These are phyloP conservation scores for Venusia cambrica DNA, from an alignment of 2,888 invertebrate genomes.

Conservation along the genomic window DNA sequence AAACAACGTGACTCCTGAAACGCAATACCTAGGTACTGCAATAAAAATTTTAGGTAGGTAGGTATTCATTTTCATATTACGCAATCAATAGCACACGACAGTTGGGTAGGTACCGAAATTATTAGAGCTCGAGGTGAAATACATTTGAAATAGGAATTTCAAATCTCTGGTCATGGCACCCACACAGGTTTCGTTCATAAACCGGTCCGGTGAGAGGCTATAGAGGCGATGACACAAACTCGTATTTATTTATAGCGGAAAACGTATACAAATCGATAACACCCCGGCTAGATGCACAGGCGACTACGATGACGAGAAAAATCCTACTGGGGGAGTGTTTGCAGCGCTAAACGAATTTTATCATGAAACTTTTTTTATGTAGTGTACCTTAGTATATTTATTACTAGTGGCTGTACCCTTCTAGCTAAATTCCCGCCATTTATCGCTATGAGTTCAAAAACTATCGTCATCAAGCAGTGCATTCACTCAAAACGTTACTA, in stretches of 20 bases:
- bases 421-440: slow-evolving; percentile 50
- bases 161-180: slow-evolving; percentile 53
- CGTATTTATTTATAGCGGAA: slow-evolving; percentile 73
- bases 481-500: slow-evolving; percentile 55
- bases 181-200: slow-evolving; percentile 62
- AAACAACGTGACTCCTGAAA: slow-evolving; percentile 35
- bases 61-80: slow-evolving; percentile 46
- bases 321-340: no score
- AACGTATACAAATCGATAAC: slow-evolving; percentile 77
- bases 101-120: no score
- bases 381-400: no score
- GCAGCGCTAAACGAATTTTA: slow-evolving; percentile 37
- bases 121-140: slow-evolving; percentile 30
- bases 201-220: slow-evolving; percentile 59
- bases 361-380: slow-evolving; percentile 39
- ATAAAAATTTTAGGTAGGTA: no score
- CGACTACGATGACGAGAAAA: slow-evolving; percentile 23
- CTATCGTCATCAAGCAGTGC: slow-evolving; percentile 33
- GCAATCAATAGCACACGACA: slow-evolving; percentile 53
- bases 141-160: slow-evolving; percentile 56
- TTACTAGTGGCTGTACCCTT: slow-evolving; percentile 30
- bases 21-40: slow-evolving; percentile 29
- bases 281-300: slow-evolving; percentile 43
- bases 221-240: slow-evolving; percentile 68
- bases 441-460: slow-evolving; percentile 37